A percentile compares a stretch with the other conserved stretches of the same genome.
Evolutionary conservation across 2,888 invertebrate genomes (phyloP).

Genomic region (Hypercompe scribonia): DNA sequence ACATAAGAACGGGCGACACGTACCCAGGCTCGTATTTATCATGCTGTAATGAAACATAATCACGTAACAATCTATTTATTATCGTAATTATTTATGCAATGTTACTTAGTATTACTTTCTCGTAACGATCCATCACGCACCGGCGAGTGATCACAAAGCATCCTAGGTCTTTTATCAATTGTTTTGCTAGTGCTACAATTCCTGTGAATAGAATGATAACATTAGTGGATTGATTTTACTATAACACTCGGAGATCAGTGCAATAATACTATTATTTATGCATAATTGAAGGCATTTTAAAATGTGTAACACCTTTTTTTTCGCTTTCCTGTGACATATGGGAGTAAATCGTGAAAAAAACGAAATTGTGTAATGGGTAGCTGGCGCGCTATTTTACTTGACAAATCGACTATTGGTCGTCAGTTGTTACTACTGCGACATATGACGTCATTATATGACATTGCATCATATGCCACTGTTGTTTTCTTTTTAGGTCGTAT

Average conservation of each 20-base stretch:
- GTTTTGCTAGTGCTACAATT: slow-evolving; percentile 63
- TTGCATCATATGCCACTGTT: too few species aligned
- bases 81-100: background rate
- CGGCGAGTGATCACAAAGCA: slow-evolving; percentile 76
- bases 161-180: slow-evolving; percentile 75
- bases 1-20: slow-evolving; percentile 69
- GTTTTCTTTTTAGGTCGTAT: too few species aligned
- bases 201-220: slow-evolving; percentile 58
- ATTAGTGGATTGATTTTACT: background rate
- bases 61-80: background rate
- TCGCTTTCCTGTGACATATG: too few species aligned
- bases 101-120: slow-evolving; percentile 63
- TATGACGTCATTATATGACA: too few species aligned
- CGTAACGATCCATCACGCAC: slow-evolving; percentile 76
- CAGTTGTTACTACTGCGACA: too few species aligned
- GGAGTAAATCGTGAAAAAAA: background rate
- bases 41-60: slow-evolving; percentile 57
- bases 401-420: too few species aligned
- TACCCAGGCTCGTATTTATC: slow-evolving; percentile 73
- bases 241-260: background rate
- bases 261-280: background rate
- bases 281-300: background rate
- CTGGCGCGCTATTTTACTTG: background rate
- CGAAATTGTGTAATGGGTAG: background rate
- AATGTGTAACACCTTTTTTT: background rate